Base-by-base conservation (phyloP, 2,888 invertebrate genomes). In the Eupithecia abbreviata region DNA sequence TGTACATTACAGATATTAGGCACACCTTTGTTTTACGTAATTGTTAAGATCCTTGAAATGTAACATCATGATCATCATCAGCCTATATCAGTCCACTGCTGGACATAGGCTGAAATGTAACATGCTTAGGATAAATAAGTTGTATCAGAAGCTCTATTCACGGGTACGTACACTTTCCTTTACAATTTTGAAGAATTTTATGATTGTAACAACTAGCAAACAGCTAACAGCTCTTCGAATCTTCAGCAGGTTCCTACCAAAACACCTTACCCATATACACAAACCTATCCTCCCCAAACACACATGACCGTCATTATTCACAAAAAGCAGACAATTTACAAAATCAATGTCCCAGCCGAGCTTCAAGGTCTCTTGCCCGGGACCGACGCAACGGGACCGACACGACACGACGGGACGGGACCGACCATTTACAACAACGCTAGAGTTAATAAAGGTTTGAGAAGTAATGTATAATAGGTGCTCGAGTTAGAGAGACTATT, bases 331-430 rank as follows among this genome's bases (percentile, higher is more conserved):
- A 66, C 67, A 49, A 65, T 69, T 43, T 69, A 72, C 72, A 75
- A 75, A 77, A 77, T 74, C 79, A 73, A 73, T 77, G 75, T 68
- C 41, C 66, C 62, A 30, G 74, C 18, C 73, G 77, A 72, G 77
- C 13, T 72, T 15, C 74, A 72, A 72, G 74, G 72, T 69, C 78
- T 41, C 69, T 30, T 3, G 66, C 42, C 67, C 71, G 72, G 70
- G 76, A 74, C 72, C 43, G 67, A n/a, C 15, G n/a, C 58, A 74
- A 74, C 30, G 30, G 30, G 30, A 30, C 30, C 30, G 30, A 30
- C 65, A 30, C 58, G 15, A 70, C 73, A 18, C 41, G 66, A 15
- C 43, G 67, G 76, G 76, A 74, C 30, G 30, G 30, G 30, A 30
- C 30, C 30, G 30, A 30, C 65, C 68, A 65, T 76, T 73, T 71